Base-by-base conservation (phyloP, 1,140 invertebrate species). In the Daktulosphaira vitifoliae region DNA sequence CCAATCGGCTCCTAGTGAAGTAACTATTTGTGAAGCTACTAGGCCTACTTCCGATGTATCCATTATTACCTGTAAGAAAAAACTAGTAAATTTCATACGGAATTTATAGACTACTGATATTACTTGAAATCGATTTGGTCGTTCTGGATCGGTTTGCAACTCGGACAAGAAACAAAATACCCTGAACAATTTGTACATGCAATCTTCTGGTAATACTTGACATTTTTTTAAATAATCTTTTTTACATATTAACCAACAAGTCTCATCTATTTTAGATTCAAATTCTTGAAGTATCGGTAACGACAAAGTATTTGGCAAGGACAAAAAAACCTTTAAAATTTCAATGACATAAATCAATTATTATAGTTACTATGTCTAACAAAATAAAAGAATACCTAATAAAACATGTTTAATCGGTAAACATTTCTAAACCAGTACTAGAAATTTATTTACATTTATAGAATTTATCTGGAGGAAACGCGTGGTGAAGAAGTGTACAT, bases 111-210 rank as follows among this genome's bases (percentile, higher is more conserved):
- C 8, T 33, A 16, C 37, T 29, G 11, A 18, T 33, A 59, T 66
- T 70, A 73, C 73, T 68, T 74, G 70, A 65, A 70, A 72, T 38
- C 67, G 65, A 65, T 71, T 69, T 33, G 56, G 66, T 15, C 65
- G 68, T 51, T 74, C 70, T 15, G 70, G 46, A 59, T 82, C 78
- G 6, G 78, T 74, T 18, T 82, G 77, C 49, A 86, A 75, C 71
- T 90, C 87, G 1, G 81, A 84, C 1, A 90, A 75, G 3, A 88
- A 77, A 70, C 87, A 90, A 74, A 88, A 90, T 67, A 90, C 83
- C 68, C 86, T 77, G 74, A 88, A 90, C 50, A 90, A 75, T 71
- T 87, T 82, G 72, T 85, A 88, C 3, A 86, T 78, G 44, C 82
- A 83, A 23, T 81, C 77, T 67, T 86, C 81, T 18, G 77, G 74